These are phyloP conservation scores for Drosophila pruinosa DNA, from an alignment of 1,140 invertebrate genomes.

Conservation along the genomic window DNA sequence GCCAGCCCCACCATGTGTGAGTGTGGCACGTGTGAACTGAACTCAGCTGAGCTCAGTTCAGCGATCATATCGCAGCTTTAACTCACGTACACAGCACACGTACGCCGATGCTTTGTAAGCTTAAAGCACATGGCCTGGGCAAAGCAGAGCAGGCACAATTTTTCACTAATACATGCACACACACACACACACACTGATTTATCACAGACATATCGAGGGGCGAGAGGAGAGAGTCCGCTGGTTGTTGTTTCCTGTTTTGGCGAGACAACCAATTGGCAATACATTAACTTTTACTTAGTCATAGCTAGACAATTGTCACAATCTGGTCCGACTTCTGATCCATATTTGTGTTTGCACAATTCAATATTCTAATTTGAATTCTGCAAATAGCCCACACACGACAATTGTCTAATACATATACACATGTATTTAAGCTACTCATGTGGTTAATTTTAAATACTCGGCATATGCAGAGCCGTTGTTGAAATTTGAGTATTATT, in stretches of 20 bases:
- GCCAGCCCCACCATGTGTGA: not conserved
- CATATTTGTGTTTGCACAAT: constrained; percentile 27
- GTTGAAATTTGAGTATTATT: constrained; percentile 79
- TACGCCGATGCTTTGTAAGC: not conserved
- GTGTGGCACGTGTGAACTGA: not conserved
- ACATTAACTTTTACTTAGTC: constrained; percentile 40
- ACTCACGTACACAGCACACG: not conserved
- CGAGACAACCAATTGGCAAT: constrained; percentile 14
- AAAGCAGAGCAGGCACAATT: not conserved
- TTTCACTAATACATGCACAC: not conserved
- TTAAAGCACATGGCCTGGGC: not conserved
- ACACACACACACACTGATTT: constrained; percentile 11
- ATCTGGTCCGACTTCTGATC: constrained; percentile 34
- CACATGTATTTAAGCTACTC: constrained; percentile 19
- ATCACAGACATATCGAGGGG: not conserved
- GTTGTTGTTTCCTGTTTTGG: constrained; percentile 30
- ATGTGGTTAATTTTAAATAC: constrained; percentile 40
- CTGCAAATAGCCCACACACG: constrained; percentile 34
- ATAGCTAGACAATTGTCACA: constrained; percentile 40
- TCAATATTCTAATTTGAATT: constrained; percentile 26
- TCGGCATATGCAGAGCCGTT: constrained; percentile 26
- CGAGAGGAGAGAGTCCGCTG: not conserved
- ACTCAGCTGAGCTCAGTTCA: not conserved
- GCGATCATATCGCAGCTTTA: not conserved
- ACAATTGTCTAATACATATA: not conserved